These are phyloP conservation scores for Fragum whitleyi DNA, from an alignment of 2,888 invertebrate species.

Conservation along the genomic window DNA sequence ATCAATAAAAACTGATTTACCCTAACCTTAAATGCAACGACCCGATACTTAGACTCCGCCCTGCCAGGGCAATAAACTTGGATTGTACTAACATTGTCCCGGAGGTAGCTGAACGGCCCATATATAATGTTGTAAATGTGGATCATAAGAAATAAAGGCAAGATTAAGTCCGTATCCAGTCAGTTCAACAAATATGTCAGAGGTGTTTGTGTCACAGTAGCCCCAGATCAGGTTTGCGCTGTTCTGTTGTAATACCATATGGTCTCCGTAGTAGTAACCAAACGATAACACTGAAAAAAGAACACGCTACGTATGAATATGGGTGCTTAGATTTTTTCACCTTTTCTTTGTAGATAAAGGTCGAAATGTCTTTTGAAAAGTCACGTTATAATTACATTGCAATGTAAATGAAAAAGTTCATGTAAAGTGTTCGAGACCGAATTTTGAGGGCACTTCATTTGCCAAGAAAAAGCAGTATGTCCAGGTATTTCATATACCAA, in stretches of 20 bases:
- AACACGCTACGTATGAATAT: not conserved
- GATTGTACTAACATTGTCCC: not conserved
- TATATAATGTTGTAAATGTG: not conserved
- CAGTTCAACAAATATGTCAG: not conserved
- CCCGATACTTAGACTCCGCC: no score
- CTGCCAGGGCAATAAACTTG: no score
- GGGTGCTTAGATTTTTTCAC: not conserved
- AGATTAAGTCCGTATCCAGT: not conserved
- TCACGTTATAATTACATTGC: no score
- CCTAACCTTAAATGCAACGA: no score
- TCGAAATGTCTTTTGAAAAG: no score
- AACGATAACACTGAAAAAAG: slow-evolving; percentile 5
- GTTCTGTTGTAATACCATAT: slow-evolving; percentile 78
- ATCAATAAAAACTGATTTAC: no score
- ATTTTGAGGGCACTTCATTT: no score
- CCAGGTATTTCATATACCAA: no score
- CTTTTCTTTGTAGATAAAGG: no score
- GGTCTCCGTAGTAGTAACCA: slow-evolving; percentile 73
- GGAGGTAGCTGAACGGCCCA: not conserved
- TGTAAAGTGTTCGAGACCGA: no score
- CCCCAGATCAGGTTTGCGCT: slow-evolving; percentile 77
- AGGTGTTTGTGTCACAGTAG: slow-evolving; percentile 53
- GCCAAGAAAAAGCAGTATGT: no score
- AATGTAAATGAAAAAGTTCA: no score
- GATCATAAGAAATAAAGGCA: not conserved